Base-by-base conservation (phyloP, 2,888 invertebrate species). In the Cosmopolites sordidus region DNA sequence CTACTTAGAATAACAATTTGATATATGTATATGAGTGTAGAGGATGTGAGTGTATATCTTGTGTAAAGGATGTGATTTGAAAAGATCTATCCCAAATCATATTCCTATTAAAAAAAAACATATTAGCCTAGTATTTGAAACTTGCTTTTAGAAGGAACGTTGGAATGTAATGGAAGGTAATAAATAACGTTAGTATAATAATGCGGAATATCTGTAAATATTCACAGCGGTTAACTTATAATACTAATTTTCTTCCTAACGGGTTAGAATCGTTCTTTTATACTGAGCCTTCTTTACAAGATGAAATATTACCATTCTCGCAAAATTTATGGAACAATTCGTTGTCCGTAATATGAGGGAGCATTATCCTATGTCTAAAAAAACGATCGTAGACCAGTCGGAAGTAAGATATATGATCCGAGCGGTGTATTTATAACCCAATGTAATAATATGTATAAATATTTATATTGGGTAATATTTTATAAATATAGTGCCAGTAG, bases 181-280 rank as follows among this genome's bases (percentile, higher is more conserved):
- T 22, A 22, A 22, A 22, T 22, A 22, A 22, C 22, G 22, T 3
- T 8, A 11, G 11, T n/a, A 33, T 33, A 33, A 33, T 12, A 33
- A 33, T 11, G 33, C 11, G 12, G 33, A 5, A 33, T 33, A 33
- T 33, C 33, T 33, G 12, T 12, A 12, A 33, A 12, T 12, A 11
- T 33, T n/a, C 33, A 33, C 33, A 5, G 33, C 33, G 33, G 8
- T 33, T 33, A 33, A 12, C 5, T 33, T 12, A 33, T 33, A n/a
- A n/a, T 33, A 33, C 33, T 33, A 33, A 33, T 33, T 33, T 33
- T n/a, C 8, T 33, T 12, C 4, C n/a, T 33, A 33, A 33, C 33
- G 33, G 33, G n/a, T 33, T 33, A 33, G 11, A n/a, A 33, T 33
- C 33, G 12, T 33, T 33, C 33, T 33, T 33, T 33, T 33, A 33